phyloP scores from a whole-genome alignment of 2,888 invertebrate genomes.

The Dastarcus helophoroides region DNA sequence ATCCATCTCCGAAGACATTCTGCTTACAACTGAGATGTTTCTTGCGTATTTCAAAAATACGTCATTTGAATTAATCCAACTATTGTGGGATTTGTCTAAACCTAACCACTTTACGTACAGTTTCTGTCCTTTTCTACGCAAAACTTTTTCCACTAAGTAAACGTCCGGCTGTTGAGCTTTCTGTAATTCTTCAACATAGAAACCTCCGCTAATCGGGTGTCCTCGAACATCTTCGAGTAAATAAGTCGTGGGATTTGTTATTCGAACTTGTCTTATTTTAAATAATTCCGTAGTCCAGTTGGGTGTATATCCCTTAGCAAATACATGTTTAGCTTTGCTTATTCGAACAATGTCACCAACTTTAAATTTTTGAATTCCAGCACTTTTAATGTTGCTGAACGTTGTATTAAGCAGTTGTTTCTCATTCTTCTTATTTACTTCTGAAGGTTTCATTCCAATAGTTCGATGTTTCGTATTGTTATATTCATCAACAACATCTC shows the following conservation, averaged over 20 bases:
- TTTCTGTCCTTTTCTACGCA: conserved; percentile 16
- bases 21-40: too few species aligned
- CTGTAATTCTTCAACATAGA: conserved; percentile 21
- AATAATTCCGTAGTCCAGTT: conserved; percentile 29
- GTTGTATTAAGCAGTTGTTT: conserved; percentile 11
- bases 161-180: conserved; percentile 17
- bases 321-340: conserved; percentile 22
- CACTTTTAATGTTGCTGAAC: conserved; percentile 14
- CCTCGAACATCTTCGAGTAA: conserved; percentile 18
- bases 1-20: too few species aligned
- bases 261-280: conserved; percentile 20
- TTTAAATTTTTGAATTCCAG: conserved; percentile 15
- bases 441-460: conserved; percentile 8
- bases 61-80: neutral
- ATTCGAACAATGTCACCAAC: conserved; percentile 25
- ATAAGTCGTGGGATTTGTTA: conserved; percentile 24
- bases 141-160: conserved; percentile 22
- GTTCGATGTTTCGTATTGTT: conserved; percentile 11
- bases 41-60: too few species aligned
- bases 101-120: conserved; percentile 20
- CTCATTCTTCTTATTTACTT: conserved; percentile 9
- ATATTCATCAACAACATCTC: conserved; percentile 8
- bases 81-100: conserved; percentile 12
- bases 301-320: conserved; percentile 27
- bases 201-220: conserved; percentile 19